These are phyloP conservation scores for Phalacrocorax carbo DNA, from an alignment of 2,113 vertebrate species.

Conservation along the genomic window DNA sequence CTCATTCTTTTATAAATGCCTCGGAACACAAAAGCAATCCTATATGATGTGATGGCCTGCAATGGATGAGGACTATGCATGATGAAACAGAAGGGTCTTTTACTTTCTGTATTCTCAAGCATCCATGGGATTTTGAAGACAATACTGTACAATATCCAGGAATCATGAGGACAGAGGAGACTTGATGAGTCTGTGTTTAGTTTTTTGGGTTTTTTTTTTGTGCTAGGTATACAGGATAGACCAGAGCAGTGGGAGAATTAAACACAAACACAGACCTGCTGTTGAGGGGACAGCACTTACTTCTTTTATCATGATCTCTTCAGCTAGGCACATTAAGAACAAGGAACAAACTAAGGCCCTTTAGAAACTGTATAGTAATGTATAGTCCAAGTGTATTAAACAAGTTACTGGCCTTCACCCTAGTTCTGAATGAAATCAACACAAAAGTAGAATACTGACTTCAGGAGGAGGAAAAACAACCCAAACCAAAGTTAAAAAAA, in stretches of 20 bases:
- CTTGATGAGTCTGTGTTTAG: neutral
- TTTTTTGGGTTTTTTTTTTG: neutral
- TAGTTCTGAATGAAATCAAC: neutral
- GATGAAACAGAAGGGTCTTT: neutral
- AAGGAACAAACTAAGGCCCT: neutral
- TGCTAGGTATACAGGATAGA: neutral
- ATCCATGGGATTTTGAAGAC: neutral
- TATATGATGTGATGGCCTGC: neutral
- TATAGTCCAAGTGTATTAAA: neutral
- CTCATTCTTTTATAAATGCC: neutral
- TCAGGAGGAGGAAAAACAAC: neutral
- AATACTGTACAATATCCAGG: neutral
- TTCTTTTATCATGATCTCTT: neutral
- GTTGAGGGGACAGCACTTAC: neutral
- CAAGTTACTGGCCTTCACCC: neutral
- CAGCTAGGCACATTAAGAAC: neutral
- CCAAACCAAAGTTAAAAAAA: neutral
- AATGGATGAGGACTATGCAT: neutral
- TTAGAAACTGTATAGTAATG: neutral
- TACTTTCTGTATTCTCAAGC: neutral
- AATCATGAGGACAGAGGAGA: neutral
- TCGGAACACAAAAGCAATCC: neutral
- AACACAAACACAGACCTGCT: neutral
- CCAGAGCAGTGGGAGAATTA: neutral
- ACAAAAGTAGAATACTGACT: neutral